Evolutionary conservation across 2,888 invertebrate species (phyloP).

Genomic region (Hybos culiciformis): DNA sequence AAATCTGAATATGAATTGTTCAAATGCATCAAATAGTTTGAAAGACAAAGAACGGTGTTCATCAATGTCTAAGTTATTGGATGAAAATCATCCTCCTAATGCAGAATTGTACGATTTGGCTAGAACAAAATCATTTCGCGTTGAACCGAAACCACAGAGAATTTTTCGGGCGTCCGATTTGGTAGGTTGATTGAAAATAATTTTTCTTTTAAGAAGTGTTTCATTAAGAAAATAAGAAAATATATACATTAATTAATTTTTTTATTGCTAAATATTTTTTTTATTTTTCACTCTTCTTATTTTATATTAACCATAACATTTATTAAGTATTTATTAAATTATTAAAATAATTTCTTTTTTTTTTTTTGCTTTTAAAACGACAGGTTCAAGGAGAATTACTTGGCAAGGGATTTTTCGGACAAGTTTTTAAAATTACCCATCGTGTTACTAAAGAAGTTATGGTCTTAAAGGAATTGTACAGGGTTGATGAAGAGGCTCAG

Average conservation of each 20-base stretch:
- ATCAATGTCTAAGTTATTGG: conserved; percentile 70
- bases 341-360: too few relatives aligned
- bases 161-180: conserved; percentile 88
- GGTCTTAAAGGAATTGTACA: conserved; percentile 87
- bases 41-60: conserved; percentile 70
- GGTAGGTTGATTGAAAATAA: too few relatives aligned
- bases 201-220: too few relatives aligned
- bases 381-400: conserved; percentile 75
- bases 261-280: too few relatives aligned
- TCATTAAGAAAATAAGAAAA: too few relatives aligned
- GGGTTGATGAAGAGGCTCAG: conserved; percentile 89
- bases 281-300: too few relatives aligned
- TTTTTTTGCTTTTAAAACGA: too few relatives aligned
- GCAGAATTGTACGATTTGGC: conserved; percentile 52
- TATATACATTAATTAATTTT: too few relatives aligned
- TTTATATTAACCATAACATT: too few relatives aligned
- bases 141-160: conserved; percentile 44
- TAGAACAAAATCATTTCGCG: conserved; percentile 75
- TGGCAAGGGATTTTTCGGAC: conserved; percentile 90
- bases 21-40: conserved; percentile 25
- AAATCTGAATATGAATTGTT: conserved; percentile 31
- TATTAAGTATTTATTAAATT: too few relatives aligned
- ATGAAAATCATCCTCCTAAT: conserved; percentile 43
- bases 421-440: conserved; percentile 83
- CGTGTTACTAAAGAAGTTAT: conserved; percentile 82